Evolutionary conservation across 2,113 vertebrate species (phyloP), one percentile per base, ranked within the genome.

Genomic region (Corapipo altera): DNA sequence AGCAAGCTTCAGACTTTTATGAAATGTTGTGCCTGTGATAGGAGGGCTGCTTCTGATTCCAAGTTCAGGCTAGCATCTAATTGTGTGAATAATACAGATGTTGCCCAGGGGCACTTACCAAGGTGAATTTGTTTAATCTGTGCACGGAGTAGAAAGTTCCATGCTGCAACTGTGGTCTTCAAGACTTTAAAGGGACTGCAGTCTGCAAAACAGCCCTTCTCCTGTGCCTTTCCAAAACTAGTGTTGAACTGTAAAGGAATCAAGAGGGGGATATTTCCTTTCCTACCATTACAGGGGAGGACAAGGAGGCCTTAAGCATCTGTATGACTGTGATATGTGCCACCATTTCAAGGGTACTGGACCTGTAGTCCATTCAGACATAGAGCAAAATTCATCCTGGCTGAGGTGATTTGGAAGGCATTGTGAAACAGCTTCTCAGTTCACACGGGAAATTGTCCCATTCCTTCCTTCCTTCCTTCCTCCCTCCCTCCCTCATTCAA

Each of bases 251-350:
- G 0, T 15, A 44, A 51, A 51, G 18, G 30, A 62, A 10, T 26
- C 37, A 16, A 17, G 27, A 78, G 55, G 35, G 39, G 33, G 8
- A 5, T 71, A 51, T 70, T 86, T 27, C 32, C n/a, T 77, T 57
- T 58, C 32, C 33, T 46, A 1, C 46, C 10, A 4, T 12, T 11
- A 20, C 7, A 17, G 13, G 21, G 11, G 32, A n/a, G 46, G 4
- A 43, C 2, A 4, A 57, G 33, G 23, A 71, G 12, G 20, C 33
- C n/a, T 33, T 1, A 44, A 46, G 26, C 6, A 9, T 85, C 44
- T 46, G 15, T 8, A 8, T 11, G 23, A 59, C 39, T 13, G 32
- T 24, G 54, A 39, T 61, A 2, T 0, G 1, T n/a, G 33, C 41
- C 23, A 17, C n/a, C 24, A 1, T 33, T 64, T 8, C 24, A 6